Conservation (phyloP, 2,113 vertebrate species). For the Tinamus guttatus region DNA sequence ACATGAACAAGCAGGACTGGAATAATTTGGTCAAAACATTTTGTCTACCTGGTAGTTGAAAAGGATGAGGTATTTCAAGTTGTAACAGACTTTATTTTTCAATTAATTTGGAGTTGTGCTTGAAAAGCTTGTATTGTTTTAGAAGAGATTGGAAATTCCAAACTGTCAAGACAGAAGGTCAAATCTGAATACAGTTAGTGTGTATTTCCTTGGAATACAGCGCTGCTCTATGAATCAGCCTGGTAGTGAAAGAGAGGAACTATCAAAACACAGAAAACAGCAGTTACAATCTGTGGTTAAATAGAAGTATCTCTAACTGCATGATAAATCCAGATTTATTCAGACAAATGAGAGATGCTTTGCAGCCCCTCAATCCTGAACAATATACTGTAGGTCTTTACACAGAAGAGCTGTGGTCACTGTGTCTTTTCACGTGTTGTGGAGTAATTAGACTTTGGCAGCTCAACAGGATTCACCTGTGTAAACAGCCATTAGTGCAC, state of each 20-base stretch:
- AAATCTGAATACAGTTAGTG: neutral
- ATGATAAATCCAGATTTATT: neutral
- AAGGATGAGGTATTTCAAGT: neutral
- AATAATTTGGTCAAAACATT: neutral
- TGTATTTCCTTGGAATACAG: neutral
- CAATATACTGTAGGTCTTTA: neutral
- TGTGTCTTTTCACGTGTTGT: neutral
- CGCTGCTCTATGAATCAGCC: neutral
- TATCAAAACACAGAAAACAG: neutral
- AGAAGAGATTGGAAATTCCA: neutral
- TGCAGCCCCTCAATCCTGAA: neutral
- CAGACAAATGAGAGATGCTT: neutral
- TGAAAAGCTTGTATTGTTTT: neutral
- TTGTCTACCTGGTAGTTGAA: neutral
- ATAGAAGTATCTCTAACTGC: neutral
- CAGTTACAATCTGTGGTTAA: neutral
- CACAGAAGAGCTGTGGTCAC: neutral
- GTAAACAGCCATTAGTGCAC: neutral
- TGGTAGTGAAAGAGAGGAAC: neutral
- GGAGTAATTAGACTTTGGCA: neutral
- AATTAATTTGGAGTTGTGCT: neutral
- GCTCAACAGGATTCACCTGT: fast-evolving
- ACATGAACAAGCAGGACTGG: neutral
- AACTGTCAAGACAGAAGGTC: neutral
- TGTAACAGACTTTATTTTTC: neutral